Base-by-base conservation (phyloP, 2,113 vertebrate species). In the Anoura caudifer region DNA sequence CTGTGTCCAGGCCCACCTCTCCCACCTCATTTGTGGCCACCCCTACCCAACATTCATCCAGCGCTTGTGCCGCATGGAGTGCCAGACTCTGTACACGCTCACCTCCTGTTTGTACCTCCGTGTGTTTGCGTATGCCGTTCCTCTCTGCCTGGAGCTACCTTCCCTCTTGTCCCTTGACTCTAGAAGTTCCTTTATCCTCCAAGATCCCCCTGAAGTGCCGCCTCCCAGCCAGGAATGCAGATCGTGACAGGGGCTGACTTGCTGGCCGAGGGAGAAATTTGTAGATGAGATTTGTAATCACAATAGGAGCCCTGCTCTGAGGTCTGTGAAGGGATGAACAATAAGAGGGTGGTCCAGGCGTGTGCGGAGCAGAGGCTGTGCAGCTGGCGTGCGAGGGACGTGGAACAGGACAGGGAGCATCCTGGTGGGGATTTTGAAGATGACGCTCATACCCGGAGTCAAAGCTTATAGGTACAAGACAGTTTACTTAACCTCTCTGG, bases 191-290 rank as follows among this genome's bases (percentile, higher is more conserved):
- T 81, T 50, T 52, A 14, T 22, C 38, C 50, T 54, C 63, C 26
- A 17, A 50, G 19, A 73, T 43, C 31, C 65, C 59, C 28, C 11
- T 19, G 13, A 77, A 84, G 9, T 33, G 7, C 33, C 22, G 63
- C 36, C 67, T 95, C 43, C 79, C 24, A 33, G 22, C 79, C n/a
- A 72, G 56, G 43, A 69, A n/a, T 65, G 69, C 85, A 92, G 47
- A 38, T 26, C 33, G 0, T 11, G 31, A 24, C 41, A 41, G 59
- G n/a, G 19, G 14, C 56, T 56, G 59, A 47, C 45, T 33, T 87
- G 59, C 50, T 73, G 43, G 52, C 14, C 15, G 47, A 56, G 33
- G 38, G 54, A 87, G 10, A 80, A 10, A 65, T 67, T 11, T 47
- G 41, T 91, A 47, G 73, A 33, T 31, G 45, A 69, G 79, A 33